phyloP scores from a whole-genome alignment of 2,888 invertebrate species.

The Arrhopalites spinosus region DNA sequence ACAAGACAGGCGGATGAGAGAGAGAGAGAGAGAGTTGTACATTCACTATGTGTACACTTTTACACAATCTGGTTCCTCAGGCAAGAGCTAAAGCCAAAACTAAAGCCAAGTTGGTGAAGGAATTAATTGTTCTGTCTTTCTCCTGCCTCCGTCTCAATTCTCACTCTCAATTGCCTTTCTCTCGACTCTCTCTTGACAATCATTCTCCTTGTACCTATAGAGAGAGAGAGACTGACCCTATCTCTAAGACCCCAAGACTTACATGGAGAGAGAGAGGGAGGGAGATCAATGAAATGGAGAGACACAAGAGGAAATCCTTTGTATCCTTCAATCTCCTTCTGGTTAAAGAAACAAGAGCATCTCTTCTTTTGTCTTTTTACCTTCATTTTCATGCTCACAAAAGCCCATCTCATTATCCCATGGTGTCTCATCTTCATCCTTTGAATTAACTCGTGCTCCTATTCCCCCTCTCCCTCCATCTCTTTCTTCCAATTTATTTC shows the following conservation, averaged over 20 bases:
- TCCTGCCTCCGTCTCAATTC: constrained; percentile 17
- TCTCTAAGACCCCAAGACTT: no score
- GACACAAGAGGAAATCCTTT: not conserved
- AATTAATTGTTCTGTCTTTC: constrained; percentile 40
- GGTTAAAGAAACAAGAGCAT: not conserved
- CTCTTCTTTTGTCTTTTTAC: not conserved
- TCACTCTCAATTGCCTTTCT: not conserved
- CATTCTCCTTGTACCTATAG: no score
- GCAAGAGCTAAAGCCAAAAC: not conserved
- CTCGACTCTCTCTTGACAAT: no score
- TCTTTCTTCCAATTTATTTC: not conserved
- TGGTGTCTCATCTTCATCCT: not conserved
- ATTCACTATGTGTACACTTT: not conserved
- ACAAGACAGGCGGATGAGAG: no score
- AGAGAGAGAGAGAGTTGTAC: no score
- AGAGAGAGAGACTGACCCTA: no score
- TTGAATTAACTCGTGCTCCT: not conserved
- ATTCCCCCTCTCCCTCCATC: not conserved
- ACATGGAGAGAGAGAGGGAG: no score
- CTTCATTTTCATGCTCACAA: not conserved
- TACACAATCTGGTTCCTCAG: constrained; percentile 19
- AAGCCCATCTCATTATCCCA: not conserved
- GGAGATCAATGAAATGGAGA: not conserved
- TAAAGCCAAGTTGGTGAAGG: constrained; percentile 22
- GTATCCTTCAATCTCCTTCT: constrained; percentile 10